A percentile compares a stretch with the other conserved stretches of the same genome.
These are phyloP conservation scores for Andrena chrysosceles DNA, from an alignment of 2,888 invertebrate genomes.

Conservation along the genomic window DNA sequence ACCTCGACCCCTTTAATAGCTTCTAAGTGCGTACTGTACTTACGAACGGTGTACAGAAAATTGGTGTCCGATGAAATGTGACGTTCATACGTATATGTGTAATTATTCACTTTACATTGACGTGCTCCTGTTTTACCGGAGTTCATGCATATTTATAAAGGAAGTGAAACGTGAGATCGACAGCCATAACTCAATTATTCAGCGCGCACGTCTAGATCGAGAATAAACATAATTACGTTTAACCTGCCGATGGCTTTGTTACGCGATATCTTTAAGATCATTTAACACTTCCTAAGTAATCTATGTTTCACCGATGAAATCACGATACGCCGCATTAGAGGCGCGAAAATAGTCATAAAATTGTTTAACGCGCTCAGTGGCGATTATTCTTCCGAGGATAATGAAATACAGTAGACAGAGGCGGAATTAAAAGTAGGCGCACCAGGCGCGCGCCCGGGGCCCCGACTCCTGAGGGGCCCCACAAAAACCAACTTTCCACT, in stretches of 20 bases:
- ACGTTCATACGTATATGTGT: background rate
- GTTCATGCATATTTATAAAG: conserved; percentile 40
- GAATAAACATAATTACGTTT: conserved; percentile 28
- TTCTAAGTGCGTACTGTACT: too few relatives aligned
- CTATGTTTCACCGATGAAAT: background rate
- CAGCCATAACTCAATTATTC: conserved; percentile 28
- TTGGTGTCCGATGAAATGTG: background rate
- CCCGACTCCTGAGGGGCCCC: too few relatives aligned
- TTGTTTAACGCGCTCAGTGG: background rate
- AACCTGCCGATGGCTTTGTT: conserved; percentile 26
- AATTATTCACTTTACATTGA: conserved; percentile 12
- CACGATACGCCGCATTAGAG: background rate
- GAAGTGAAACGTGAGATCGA: conserved; percentile 33
- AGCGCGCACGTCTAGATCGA: conserved; percentile 10
- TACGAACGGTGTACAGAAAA: background rate
- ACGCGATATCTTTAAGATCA: background rate
- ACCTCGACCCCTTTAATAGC: too few relatives aligned
- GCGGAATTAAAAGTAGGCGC: too few relatives aligned
- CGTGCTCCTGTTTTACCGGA: conserved; percentile 8
- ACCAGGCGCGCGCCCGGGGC: too few relatives aligned
- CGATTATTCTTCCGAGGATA: too few relatives aligned
- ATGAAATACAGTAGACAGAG: too few relatives aligned
- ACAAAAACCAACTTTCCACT: too few relatives aligned
- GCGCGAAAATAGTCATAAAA: background rate
- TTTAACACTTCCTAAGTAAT: conserved; percentile 14